Percentiles rank a stretch among this genome's conserved stretches.
phyloP scores from a whole-genome alignment of 2,888 invertebrate species.

The Leptinotarsa rubiginosa region DNA sequence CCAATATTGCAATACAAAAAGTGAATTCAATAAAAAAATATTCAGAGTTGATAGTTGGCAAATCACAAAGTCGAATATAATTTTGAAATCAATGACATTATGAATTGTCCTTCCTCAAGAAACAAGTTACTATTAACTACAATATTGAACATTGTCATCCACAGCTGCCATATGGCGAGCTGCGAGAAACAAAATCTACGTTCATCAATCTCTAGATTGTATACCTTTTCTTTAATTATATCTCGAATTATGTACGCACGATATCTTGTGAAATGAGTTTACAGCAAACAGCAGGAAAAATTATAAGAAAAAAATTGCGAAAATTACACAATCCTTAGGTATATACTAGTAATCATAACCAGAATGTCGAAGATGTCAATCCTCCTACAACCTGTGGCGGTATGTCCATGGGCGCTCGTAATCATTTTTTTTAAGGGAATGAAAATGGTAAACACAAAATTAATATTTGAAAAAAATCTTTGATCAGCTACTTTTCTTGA shows the following conservation, averaged over 20 bases:
- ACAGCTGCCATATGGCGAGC: background rate
- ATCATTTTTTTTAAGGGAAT: background rate
- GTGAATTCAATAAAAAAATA: no score
- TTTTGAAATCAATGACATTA: no score
- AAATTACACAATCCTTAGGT: background rate
- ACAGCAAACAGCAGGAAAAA: background rate
- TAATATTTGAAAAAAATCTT: background rate
- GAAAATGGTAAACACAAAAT: background rate
- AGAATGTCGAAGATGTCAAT: conserved; percentile 7
- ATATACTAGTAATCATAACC: background rate
- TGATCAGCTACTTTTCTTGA: no score
- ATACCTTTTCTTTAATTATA: background rate
- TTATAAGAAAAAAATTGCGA: background rate
- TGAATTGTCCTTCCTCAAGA: no score
- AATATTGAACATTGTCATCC: background rate
- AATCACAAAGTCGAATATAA: no score
- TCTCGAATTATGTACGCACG: background rate
- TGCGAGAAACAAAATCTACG: background rate
- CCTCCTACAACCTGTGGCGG: background rate
- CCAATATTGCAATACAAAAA: no score
- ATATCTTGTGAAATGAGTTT: conserved; percentile 4
- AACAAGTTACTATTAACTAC: background rate
- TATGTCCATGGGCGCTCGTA: background rate
- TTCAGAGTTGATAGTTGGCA: no score
- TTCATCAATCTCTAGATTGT: background rate